These are phyloP conservation scores for Crioceris asparagi DNA, from an alignment of 2,888 invertebrate genomes.

Conservation along the genomic window DNA sequence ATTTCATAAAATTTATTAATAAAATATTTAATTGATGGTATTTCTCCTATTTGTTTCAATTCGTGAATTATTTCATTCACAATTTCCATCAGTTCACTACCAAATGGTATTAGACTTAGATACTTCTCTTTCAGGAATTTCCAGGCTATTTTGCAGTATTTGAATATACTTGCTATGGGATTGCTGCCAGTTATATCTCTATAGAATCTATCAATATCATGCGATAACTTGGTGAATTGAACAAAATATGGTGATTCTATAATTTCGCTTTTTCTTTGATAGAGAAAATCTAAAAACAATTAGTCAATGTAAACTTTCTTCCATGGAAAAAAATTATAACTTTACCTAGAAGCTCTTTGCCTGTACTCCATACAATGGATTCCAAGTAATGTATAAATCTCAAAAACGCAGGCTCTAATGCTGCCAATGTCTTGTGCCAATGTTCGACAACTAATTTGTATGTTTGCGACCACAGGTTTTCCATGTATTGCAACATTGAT, in stretches of 20 bases:
- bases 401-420: slow-evolving; percentile 69
- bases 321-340: background rate
- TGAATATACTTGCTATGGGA: slow-evolving; percentile 64
- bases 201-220: slow-evolving; percentile 70
- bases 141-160: slow-evolving; percentile 59
- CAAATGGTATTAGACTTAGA: slow-evolving; percentile 56
- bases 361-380: slow-evolving; percentile 59
- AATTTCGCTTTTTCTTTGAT: slow-evolving; percentile 66
- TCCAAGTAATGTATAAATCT: slow-evolving; percentile 67
- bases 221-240: slow-evolving; percentile 67
- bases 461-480: slow-evolving; percentile 62
- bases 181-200: slow-evolving; percentile 69
- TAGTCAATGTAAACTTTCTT: no score
- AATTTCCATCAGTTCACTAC: slow-evolving; percentile 53
- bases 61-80: slow-evolving; percentile 51
- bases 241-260: slow-evolving; percentile 73
- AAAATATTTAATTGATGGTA: slow-evolving; percentile 49
- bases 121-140: slow-evolving; percentile 57
- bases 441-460: slow-evolving; percentile 53
- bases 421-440: slow-evolving; percentile 61
- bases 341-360: slow-evolving; percentile 56
- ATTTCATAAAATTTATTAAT: slow-evolving; percentile 49
- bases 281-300: slow-evolving; percentile 55
- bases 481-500: slow-evolving; percentile 56
- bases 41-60: slow-evolving; percentile 48